Evolutionary conservation across 2,888 invertebrate genomes (phyloP), one percentile per base, ranked within the genome.

Genomic region (Zelleria hepariella): DNA sequence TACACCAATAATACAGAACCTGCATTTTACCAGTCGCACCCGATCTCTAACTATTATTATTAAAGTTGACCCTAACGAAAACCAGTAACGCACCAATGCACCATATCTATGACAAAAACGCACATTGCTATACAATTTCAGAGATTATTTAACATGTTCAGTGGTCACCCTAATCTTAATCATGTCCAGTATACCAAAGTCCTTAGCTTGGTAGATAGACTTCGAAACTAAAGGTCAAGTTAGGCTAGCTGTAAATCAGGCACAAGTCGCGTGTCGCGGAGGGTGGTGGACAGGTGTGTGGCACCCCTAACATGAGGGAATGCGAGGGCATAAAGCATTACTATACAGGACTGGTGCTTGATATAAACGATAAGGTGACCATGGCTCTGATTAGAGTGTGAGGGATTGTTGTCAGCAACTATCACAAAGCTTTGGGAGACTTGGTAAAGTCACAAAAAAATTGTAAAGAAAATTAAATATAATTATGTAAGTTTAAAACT

Each of bases 221-320:
- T 52, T 61, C 60, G 63, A 59, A 58, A 24, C 23, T 42, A 59
- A 62, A 75, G 86, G 67, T 78, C 83, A 65, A 49, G 23, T 61
- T 72, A 74, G 1, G 62, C 58, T 80, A 78, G 85, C 68, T 48
- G 32, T 15, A 20, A 67, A 71, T 68, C 77, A 67, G 72, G 74
- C 74, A 75, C 78, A 77, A 61, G 86, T 82, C 87, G 85, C 86
- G 86, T 85, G 87, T 82, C 82, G 66, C 72, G 68, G 82, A 84
- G 86, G 87, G 86, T 70, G 85, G 78, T 62, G 77, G 85, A 80
- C 86, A 86, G 86, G 86, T 86, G 86, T 80, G 85, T 68, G 68
- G 68, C 79, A 85, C 84, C 86, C 86, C 80, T 82, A n/a, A 80
- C 82, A 78, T 80, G 70, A 82, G 80, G 82, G 83, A 82, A 77